Evolutionary conservation across 2,113 vertebrate species (phyloP), one percentile per base, ranked within the genome.

Genomic region (Nanger granti): DNA sequence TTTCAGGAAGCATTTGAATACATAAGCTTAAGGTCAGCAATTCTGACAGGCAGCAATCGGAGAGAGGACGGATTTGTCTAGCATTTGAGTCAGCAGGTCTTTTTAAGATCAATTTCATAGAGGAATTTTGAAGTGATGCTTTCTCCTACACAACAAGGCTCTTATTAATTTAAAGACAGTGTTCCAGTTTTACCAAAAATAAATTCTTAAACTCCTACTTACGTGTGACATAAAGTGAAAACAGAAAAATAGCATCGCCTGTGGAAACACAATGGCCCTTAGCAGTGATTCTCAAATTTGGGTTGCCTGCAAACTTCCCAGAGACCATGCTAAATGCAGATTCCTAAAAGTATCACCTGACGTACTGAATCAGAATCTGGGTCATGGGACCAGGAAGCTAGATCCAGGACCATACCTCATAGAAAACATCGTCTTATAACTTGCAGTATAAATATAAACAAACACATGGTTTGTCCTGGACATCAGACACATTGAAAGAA

Each of bases 11-110:
- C 76, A 95, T 91, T 60, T 79, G 93, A 96, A 96, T 60, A 94
- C 54, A 2, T 41, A 95, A 92, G 94, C 20, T 20, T 89, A 4
- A 91, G 97, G 90, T 83, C 79, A 97, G 60, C 55, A 66, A 55
- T 97, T 62, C 95, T 98, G 60, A 44, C 97, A 97, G 85, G 87
- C 96, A 89, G 87, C 52, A 93, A 62, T 13, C 4, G 28, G 54
- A 91, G 89, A 94, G 83, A 96, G 95, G 44, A 66, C 54, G 91
- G 84, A 37, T 97, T 95, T 95, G 96, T 90, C 96, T 62, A 94
- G 8, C 94, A 47, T 90, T 97, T 92, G 86, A 96, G 96, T 98
- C 96, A 96, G 93, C 82, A 98, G 98, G 91, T 94, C 97, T 97
- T 98, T 96, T 79, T 26, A 96, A 96, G 83, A 93, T 97, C 95